These are phyloP conservation scores for Campoplex capitator DNA, from an alignment of 2,888 invertebrate genomes.

Conservation along the genomic window DNA sequence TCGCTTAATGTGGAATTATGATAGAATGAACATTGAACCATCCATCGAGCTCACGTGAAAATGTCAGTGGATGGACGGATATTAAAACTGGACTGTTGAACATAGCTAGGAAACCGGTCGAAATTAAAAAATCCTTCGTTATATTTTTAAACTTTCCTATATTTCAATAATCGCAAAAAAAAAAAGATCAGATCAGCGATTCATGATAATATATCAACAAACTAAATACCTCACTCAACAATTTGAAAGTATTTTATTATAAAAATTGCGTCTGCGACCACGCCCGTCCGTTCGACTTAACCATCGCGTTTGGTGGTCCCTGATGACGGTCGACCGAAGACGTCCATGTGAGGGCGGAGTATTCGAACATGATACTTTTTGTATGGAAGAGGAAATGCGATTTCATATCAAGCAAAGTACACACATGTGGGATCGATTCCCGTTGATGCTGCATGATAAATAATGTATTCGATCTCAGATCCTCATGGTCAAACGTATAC, in stretches of 20 bases:
- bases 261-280: not conserved
- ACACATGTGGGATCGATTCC: not conserved
- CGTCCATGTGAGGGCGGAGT: constrained; percentile 1
- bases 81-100: too few species aligned
- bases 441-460: constrained; percentile 4
- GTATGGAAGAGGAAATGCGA: constrained; percentile 7
- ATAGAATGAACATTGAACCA: not conserved
- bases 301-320: not conserved
- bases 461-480: constrained; percentile 19
- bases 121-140: too few species aligned
- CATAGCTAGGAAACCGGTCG: too few species aligned
- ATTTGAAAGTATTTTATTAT: not conserved
- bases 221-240: not conserved
- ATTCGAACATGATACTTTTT: constrained; percentile 18
- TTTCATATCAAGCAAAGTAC: not conserved
- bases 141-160: not conserved
- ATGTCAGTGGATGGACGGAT: not conserved
- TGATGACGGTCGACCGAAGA: not conserved
- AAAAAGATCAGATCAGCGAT: not conserved
- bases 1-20: not conserved
- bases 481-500: constrained; percentile 9
- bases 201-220: too few species aligned
- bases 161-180: not conserved
- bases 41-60: not conserved
- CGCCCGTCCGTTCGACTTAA: not conserved